Base-by-base conservation (phyloP, 2,888 invertebrate species). In the Latrodectus hesperus region DNA sequence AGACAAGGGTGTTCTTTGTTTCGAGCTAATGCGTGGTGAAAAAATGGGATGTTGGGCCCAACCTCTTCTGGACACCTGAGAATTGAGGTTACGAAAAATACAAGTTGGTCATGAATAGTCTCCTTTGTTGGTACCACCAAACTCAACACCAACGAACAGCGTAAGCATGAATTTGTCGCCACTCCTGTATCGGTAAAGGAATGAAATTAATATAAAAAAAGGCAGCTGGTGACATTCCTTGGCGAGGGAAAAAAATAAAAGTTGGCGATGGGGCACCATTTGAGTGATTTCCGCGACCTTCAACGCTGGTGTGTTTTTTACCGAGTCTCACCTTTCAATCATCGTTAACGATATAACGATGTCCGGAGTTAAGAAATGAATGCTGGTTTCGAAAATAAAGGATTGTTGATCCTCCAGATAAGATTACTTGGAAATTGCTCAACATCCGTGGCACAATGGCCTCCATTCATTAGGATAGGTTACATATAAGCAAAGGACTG, bases 301-400 rank as follows among this genome's bases (percentile, higher is more conserved):
- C 60, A n/a, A n/a, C 10, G 16, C 16, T 60, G 60, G n/a, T 11
- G 60, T 60, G 60, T 60, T 60, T 55, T 60, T 60, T n/a, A 12
- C 49, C 60, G 80, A 16, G 78, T 67, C 51, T 70, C 17, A 52
- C 49, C 38, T 74, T 82, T 82, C 74, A 73, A 64, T 82, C 74
- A 64, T 82, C 82, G 75, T 68, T 49, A 67, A 14, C 60, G 60
- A 60, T 17, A 16, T 73, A 81, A 81, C 73, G 81, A 73, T 80
- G 71, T 53, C 71, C 60, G 38, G 51, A 76, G 52, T 67, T 67
- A 77, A 51, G 53, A 49, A 67, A 52, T 74, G 55, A 26, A 22
- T 38, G 38, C 53, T 53, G 74, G 73, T 52, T 52, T 73, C 22
- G 73, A 73, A 60, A 16, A 60, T 16, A 60, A 60, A n/a, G 60